Percentiles rank a stretch among this genome's conserved stretches.
phyloP scores from a whole-genome alignment of 2,888 invertebrate genomes.

The Marasmarcha lunaedactyla region DNA sequence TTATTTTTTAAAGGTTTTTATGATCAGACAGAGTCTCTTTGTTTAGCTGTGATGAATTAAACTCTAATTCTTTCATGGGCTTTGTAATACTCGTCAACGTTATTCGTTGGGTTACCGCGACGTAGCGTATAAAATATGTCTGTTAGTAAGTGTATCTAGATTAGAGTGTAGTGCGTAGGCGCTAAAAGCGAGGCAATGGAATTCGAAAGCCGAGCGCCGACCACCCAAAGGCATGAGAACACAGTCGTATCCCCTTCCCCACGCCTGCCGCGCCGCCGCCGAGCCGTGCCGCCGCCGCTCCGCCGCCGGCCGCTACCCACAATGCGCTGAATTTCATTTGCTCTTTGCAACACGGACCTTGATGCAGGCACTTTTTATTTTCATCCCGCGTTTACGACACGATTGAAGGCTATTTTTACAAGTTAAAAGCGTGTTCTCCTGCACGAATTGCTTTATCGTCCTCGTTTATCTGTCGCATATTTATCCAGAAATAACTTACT shows the following conservation, averaged over 20 bases:
- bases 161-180: slow-evolving; percentile 40
- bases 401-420: neutral
- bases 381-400: neutral
- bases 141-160: slow-evolving; percentile 39
- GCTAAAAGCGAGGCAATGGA: slow-evolving; percentile 64
- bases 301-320: slow-evolving; percentile 51
- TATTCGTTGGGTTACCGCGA: neutral
- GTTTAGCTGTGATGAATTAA: neutral
- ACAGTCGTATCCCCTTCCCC: slow-evolving; percentile 60
- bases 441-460: neutral
- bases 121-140: slow-evolving; percentile 20
- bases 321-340: slow-evolving; percentile 63
- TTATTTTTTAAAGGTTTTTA: slow-evolving; percentile 48
- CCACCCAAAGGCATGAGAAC: slow-evolving; percentile 70
- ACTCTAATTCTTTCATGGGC: slow-evolving; percentile 38
- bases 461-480: too few relatives aligned
- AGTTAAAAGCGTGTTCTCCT: neutral
- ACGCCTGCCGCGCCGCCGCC: slow-evolving; percentile 34
- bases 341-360: slow-evolving; percentile 39
- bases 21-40: slow-evolving; percentile 29
- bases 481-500: too few relatives aligned
- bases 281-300: slow-evolving; percentile 48
- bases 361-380: slow-evolving; percentile 16
- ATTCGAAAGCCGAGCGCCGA: slow-evolving; percentile 67
- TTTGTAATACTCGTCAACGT: slow-evolving; percentile 9